These are phyloP conservation scores for Salmo trutta DNA, from an alignment of 2,797 vertebrate genomes.

Conservation along the genomic window DNA sequence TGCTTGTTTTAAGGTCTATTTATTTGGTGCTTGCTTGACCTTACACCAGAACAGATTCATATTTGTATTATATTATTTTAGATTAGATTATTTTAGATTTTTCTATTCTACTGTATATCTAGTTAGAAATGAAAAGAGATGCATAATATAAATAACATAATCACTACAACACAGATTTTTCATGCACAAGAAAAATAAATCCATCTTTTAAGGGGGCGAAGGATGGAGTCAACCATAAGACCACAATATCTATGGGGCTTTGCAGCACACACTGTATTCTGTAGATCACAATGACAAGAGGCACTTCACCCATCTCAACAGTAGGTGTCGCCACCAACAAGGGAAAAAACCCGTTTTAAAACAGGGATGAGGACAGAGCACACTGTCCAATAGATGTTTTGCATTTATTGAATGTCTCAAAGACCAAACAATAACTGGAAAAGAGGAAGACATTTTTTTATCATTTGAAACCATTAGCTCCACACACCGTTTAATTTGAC, in stretches of 20 bases:
- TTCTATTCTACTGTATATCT: neutral
- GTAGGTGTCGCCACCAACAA: constrained; percentile 60
- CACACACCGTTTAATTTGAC: too few relatives aligned
- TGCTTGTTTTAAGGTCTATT: neutral
- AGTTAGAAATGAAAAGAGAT: neutral
- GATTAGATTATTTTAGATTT: neutral
- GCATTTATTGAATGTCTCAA: neutral
- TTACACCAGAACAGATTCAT: constrained; percentile 38
- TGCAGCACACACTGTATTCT: neutral
- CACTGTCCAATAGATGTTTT: constrained; percentile 23
- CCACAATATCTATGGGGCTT: neutral
- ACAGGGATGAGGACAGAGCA: neutral
- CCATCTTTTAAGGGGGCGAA: neutral
- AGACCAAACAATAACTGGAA: constrained; percentile 7
- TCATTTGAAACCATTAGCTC: too few relatives aligned
- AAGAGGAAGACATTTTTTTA: too few relatives aligned
- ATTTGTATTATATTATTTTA: neutral
- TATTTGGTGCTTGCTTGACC: constrained; percentile 39
- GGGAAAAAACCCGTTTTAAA: constrained; percentile 13
- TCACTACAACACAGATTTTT: neutral
- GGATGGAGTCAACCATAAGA: neutral
- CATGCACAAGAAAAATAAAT: neutral
- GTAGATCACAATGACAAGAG: neutral
- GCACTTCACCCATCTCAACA: constrained; percentile 46
- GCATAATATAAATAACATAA: neutral